phyloP scores from a whole-genome alignment of 2,888 invertebrate species.

The Campoletis raptor region DNA sequence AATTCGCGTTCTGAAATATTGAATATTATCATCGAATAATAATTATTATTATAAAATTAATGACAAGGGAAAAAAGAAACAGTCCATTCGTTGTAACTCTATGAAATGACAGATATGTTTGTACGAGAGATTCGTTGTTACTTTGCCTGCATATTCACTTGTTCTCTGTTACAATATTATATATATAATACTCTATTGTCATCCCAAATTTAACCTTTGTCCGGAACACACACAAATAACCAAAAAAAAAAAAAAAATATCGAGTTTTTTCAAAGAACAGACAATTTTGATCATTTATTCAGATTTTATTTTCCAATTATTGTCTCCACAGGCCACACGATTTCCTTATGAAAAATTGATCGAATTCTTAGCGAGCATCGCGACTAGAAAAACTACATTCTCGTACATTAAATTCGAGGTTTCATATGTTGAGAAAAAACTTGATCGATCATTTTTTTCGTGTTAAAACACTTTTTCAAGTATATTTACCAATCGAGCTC shows the following conservation, averaged over 20 bases:
- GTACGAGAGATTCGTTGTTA: conserved; percentile 74
- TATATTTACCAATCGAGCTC: conserved; percentile 22
- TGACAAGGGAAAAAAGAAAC: conserved; percentile 12
- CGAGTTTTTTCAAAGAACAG: conserved; percentile 26
- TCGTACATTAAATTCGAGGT: conserved; percentile 25
- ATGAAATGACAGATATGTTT: conserved; percentile 66
- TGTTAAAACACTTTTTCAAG: neutral
- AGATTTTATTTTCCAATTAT: conserved; percentile 21
- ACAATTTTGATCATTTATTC: conserved; percentile 12
- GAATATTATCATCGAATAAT: conserved; percentile 1
- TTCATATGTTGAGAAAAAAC: neutral
- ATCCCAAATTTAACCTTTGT: conserved; percentile 59
- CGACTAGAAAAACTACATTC: conserved; percentile 7
- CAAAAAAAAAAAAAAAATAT: conserved; percentile 11
- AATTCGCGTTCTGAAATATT: conserved; percentile 54
- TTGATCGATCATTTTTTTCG: conserved; percentile 5
- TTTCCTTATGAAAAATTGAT: conserved; percentile 35
- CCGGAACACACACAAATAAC: conserved; percentile 60
- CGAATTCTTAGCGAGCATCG: conserved; percentile 24
- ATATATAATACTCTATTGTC: conserved; percentile 58
- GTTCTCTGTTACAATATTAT: conserved; percentile 60
- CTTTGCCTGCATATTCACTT: conserved; percentile 74
- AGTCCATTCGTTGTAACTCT: conserved; percentile 50
- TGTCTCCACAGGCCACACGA: conserved; percentile 20
- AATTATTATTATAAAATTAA: neutral